Conservation (phyloP, 2,888 invertebrate genomes). For the Metalampra italica region DNA sequence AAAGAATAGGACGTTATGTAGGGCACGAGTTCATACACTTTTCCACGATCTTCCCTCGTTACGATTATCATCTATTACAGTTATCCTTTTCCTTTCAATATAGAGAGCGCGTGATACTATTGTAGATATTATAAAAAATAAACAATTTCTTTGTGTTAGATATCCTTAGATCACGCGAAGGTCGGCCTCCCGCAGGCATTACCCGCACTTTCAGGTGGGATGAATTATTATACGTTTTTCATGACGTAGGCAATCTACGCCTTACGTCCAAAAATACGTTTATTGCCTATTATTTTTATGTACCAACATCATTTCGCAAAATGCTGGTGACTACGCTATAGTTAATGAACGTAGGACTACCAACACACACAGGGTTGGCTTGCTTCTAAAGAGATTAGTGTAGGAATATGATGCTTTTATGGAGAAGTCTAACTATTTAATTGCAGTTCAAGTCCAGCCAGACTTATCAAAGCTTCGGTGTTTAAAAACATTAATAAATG, state of each 20-base stretch:
- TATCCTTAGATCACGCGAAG: slow-evolving; percentile 20
- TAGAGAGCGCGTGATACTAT: slow-evolving; percentile 14
- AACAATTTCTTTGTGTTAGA: slow-evolving; percentile 32
- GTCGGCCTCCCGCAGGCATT: slow-evolving; percentile 9
- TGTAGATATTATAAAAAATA: slow-evolving; percentile 29
- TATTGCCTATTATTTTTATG: slow-evolving; percentile 2
- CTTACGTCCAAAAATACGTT: background rate
- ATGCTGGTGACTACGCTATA: background rate
- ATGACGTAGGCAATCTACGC: background rate
- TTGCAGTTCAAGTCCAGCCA: too few relatives aligned
- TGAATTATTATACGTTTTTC: slow-evolving; percentile 18
- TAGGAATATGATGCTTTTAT: too few relatives aligned
- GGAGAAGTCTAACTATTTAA: too few relatives aligned
- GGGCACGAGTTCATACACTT: background rate
- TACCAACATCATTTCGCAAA: background rate
- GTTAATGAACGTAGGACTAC: too few relatives aligned
- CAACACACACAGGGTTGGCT: too few relatives aligned
- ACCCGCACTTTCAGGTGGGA: slow-evolving; percentile 16
- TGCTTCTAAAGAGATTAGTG: too few relatives aligned
- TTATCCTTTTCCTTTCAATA: background rate
- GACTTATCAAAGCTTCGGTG: too few relatives aligned
- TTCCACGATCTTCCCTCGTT: background rate
- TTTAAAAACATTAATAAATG: too few relatives aligned
- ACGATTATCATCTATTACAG: background rate
- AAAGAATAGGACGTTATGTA: too few relatives aligned